Percentiles rank a stretch among this genome's conserved stretches.
Evolutionary conservation across 2,888 invertebrate species (phyloP).

Genomic region (Atrina japonica): DNA sequence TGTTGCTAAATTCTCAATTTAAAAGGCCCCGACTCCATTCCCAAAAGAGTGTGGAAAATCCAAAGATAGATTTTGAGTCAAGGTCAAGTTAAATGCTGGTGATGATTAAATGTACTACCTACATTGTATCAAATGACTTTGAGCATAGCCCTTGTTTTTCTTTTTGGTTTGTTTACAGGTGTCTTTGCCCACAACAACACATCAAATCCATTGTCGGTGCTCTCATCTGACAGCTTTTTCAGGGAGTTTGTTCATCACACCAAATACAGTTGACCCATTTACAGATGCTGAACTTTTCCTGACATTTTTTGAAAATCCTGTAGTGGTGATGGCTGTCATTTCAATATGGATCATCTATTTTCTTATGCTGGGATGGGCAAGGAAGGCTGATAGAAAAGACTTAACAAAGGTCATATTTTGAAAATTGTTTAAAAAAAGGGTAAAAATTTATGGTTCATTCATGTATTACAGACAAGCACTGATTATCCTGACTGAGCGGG

Average conservation of each 20-base stretch:
- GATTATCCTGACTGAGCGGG: no score
- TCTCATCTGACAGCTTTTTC: slow-evolving; percentile 66
- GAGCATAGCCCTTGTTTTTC: no score
- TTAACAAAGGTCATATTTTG: slow-evolving; percentile 15
- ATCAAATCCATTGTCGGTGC: slow-evolving; percentile 59
- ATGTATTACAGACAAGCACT: no score
- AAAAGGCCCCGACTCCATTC: no score
- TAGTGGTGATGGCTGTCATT: slow-evolving; percentile 62
- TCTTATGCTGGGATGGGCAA: slow-evolving; percentile 62
- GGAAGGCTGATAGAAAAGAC: slow-evolving; percentile 61
- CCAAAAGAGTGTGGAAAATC: no score
- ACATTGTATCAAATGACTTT: no score
- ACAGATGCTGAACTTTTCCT: slow-evolving; percentile 62
- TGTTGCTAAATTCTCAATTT: no score
- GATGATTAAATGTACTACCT: no score
- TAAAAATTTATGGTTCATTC: no score
- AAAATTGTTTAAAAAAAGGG: no score
- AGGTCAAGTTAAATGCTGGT: no score
- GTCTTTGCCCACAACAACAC: slow-evolving; percentile 46
- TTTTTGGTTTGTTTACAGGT: slow-evolving; percentile 48
- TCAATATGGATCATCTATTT: slow-evolving; percentile 66
- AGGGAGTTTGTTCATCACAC: slow-evolving; percentile 61
- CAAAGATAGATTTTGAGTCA: no score
- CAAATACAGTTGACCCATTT: slow-evolving; percentile 62
- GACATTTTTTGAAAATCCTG: slow-evolving; percentile 72